These are phyloP conservation scores for Agriopis marginaria DNA, from an alignment of 2,888 invertebrate genomes.

Conservation along the genomic window DNA sequence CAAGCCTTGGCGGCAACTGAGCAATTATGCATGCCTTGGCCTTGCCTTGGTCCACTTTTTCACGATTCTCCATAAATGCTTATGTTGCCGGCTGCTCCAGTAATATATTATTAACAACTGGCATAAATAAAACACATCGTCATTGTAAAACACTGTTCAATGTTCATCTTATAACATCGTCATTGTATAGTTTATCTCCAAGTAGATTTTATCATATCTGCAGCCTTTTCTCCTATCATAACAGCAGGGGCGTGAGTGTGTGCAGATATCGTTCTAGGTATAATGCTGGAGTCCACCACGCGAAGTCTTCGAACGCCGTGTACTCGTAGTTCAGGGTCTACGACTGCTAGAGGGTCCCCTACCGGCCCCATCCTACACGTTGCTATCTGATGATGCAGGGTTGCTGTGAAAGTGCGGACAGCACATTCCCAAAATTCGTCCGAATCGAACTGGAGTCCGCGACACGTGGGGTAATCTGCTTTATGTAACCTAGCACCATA, in stretches of 20 bases:
- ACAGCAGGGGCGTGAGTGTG: conserved; percentile 85
- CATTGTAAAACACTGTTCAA: no score
- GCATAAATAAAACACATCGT: background rate
- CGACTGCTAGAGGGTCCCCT: conserved; percentile 87
- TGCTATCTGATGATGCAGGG: conserved; percentile 88
- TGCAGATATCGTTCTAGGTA: conserved; percentile 83
- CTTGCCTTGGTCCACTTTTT: no score
- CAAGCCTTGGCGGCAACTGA: no score
- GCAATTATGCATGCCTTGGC: no score
- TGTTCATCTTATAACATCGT: no score
- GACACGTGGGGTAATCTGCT: conserved; percentile 87
- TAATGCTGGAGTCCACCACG: conserved; percentile 84
- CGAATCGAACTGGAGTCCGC: conserved; percentile 75
- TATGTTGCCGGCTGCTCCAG: no score
- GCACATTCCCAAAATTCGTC: conserved; percentile 90
- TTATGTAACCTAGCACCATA: conserved; percentile 84
- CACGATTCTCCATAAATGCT: no score
- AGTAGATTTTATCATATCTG: conserved; percentile 83
- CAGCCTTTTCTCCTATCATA: conserved; percentile 86
- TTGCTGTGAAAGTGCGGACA: conserved; percentile 86
- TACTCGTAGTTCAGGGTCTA: conserved; percentile 86
- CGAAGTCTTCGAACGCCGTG: conserved; percentile 78
- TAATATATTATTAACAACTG: no score
- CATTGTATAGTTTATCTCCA: conserved; percentile 57
- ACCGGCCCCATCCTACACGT: conserved; percentile 89